These are phyloP conservation scores for Adelges cooleyi DNA, from an alignment of 1,140 invertebrate genomes.

Conservation along the genomic window DNA sequence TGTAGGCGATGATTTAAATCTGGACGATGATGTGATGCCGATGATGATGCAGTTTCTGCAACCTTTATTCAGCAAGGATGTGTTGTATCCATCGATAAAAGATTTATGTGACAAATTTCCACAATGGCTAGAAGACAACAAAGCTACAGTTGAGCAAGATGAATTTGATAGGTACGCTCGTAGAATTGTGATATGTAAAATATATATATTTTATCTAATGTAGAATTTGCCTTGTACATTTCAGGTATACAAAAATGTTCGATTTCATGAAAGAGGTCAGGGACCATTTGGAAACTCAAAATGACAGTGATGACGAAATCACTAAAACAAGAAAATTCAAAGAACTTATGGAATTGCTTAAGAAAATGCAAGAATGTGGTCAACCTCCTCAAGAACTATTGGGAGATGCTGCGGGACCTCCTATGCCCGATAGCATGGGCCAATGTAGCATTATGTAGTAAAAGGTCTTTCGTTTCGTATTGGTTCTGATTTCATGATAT, in stretches of 20 bases:
- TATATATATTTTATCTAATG: no score
- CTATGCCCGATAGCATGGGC: background rate
- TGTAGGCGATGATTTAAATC: background rate
- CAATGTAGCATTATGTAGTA: constrained; percentile 18
- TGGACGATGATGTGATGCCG: constrained; percentile 10
- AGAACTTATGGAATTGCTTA: constrained; percentile 10
- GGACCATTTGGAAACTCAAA: constrained; percentile 17
- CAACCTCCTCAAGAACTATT: constrained; percentile 10
- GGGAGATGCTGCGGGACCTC: background rate
- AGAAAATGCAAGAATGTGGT: constrained; percentile 25
- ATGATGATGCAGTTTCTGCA: constrained; percentile 22
- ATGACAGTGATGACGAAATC: constrained; percentile 3
- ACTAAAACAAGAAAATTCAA: constrained; percentile 9
- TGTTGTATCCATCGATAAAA: constrained; percentile 18
- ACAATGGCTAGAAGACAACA: constrained; percentile 11
- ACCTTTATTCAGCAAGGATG: background rate
- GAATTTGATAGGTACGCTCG: background rate
- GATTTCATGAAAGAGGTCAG: background rate
- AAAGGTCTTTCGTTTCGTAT: background rate
- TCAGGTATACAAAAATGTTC: constrained; percentile 12
- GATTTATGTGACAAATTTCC: constrained; percentile 17
- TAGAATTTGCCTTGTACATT: background rate
- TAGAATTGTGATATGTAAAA: background rate
- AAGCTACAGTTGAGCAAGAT: background rate
- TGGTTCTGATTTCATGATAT: background rate